These are phyloP conservation scores for Caenorhabditis afra DNA, from an alignment of 2,888 invertebrate species.

Conservation along the genomic window DNA sequence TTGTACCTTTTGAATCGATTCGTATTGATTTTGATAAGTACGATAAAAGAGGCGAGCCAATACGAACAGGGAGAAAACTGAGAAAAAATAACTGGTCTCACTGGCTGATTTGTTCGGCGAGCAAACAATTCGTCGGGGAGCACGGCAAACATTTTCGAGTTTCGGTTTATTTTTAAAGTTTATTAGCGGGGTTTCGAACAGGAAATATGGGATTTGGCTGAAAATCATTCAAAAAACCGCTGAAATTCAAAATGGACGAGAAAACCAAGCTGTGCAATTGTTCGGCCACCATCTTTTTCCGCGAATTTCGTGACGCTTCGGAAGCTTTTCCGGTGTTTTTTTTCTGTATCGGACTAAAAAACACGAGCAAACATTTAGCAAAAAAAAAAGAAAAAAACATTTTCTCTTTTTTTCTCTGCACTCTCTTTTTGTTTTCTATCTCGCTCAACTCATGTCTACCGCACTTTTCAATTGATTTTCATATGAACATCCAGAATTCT, in stretches of 20 bases:
- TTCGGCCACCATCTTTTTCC: too few relatives aligned
- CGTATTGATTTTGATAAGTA: background rate
- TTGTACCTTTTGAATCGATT: too few relatives aligned
- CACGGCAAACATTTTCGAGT: background rate
- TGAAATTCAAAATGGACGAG: too few relatives aligned
- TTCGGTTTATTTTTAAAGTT: too few relatives aligned
- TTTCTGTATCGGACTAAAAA: too few relatives aligned
- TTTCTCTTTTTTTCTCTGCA: conserved; percentile 14
- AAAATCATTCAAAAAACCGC: too few relatives aligned
- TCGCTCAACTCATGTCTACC: background rate
- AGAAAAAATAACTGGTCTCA: background rate
- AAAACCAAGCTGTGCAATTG: too few relatives aligned
- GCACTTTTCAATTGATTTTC: conserved; percentile 14
- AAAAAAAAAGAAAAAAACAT: background rate
- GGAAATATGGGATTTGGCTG: too few relatives aligned
- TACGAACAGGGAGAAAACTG: background rate
- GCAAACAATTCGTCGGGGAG: background rate
- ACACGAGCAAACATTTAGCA: too few relatives aligned
- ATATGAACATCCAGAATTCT: background rate
- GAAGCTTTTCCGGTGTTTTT: too few relatives aligned
- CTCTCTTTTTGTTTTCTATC: conserved; percentile 9
- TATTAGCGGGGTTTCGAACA: too few relatives aligned
- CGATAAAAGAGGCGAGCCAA: background rate
- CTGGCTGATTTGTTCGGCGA: background rate
- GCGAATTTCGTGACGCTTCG: too few relatives aligned